phyloP scores from a whole-genome alignment of 2,113 vertebrate species.

The Etheostoma cragini region DNA sequence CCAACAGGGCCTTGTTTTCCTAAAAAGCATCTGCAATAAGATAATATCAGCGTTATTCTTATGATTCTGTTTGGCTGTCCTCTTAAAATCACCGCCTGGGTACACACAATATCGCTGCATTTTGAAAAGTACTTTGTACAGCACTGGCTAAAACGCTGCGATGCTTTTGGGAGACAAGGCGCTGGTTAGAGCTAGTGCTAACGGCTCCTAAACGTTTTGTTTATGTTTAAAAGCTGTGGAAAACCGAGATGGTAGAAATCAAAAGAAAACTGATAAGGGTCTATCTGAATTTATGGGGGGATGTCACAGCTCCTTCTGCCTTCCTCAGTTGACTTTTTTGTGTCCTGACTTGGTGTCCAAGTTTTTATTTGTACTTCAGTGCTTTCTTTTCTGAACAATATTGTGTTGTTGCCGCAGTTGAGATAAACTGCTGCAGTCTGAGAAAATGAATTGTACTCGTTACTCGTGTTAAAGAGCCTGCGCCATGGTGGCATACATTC shows the following conservation, averaged over 20 bases:
- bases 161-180: slow-evolving; percentile 37
- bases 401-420: slow-evolving; percentile 65
- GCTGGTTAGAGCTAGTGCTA: not conserved
- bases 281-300: slow-evolving; percentile 2
- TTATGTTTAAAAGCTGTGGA: not conserved
- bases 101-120: not conserved
- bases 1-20: slow-evolving; percentile 36
- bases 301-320: slow-evolving; percentile 10
- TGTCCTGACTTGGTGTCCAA: slow-evolving; percentile 53
- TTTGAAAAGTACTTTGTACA: not conserved
- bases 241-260: not conserved
- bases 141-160: not conserved
- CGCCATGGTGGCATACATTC: slow-evolving; percentile 91
- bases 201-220: not conserved
- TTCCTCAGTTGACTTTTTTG: slow-evolving; percentile 26
- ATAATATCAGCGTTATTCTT: not conserved
- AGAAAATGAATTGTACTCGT: slow-evolving; percentile 57
- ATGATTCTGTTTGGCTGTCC: not conserved
- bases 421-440: slow-evolving; percentile 79
- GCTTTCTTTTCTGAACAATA: slow-evolving; percentile 70
- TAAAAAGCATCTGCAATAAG: slow-evolving; percentile 3
- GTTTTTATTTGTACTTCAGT: slow-evolving; percentile 59
- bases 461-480: slow-evolving; percentile 58
- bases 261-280: not conserved
- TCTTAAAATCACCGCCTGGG: not conserved